phyloP scores from a whole-genome alignment of 1,140 invertebrate genomes.

The Argopecten irradians region DNA sequence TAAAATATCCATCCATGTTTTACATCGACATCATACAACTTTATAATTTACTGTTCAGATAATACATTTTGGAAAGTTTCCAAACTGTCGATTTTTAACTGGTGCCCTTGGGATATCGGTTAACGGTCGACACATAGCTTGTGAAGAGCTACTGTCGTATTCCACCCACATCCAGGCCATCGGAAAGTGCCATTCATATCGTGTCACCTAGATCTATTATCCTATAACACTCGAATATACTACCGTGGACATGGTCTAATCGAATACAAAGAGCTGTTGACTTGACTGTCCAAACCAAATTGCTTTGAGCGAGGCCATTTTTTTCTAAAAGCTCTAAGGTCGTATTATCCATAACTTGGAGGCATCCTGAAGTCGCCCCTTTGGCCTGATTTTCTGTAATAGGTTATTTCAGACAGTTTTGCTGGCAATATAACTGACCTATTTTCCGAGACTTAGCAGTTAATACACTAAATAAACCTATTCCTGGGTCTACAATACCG shows the following conservation, averaged over 20 bases:
- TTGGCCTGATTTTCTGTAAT: too few relatives aligned
- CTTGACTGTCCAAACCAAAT: background rate
- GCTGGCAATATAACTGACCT: too few relatives aligned
- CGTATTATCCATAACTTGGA: too few relatives aligned
- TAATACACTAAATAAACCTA: too few relatives aligned
- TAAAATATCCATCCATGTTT: too few relatives aligned
- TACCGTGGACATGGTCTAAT: background rate
- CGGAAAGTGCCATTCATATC: background rate
- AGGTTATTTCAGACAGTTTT: too few relatives aligned
- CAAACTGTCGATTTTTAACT: background rate
- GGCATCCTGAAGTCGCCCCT: too few relatives aligned
- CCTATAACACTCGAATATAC: background rate
- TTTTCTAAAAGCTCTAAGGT: too few relatives aligned
- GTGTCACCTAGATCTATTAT: background rate
- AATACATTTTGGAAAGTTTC: background rate
- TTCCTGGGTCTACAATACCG: too few relatives aligned
- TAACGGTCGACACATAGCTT: background rate
- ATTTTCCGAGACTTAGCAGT: too few relatives aligned
- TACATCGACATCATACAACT: background rate
- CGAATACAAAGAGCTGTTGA: background rate
- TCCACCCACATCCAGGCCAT: background rate
- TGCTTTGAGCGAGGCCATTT: background rate
- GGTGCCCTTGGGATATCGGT: background rate
- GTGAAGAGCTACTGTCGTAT: background rate
- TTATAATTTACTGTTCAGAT: background rate